Percentiles rank a stretch among this genome's conserved stretches.
Evolutionary conservation across 2,888 invertebrate species (phyloP).

Genomic region (Agonum fuliginosum): DNA sequence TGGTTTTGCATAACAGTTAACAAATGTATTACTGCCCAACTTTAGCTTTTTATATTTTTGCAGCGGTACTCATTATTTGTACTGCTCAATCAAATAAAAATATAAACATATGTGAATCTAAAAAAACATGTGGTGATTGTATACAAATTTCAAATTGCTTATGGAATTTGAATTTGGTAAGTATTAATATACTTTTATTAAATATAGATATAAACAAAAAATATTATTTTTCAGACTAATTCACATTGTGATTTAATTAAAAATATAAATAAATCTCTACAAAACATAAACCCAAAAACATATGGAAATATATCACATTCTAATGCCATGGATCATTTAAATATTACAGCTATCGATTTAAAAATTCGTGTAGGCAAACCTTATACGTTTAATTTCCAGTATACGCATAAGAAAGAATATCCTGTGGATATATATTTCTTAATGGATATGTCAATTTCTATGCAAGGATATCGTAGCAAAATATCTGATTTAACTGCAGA

Average conservation of each 20-base stretch:
- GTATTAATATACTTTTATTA: too few relatives aligned
- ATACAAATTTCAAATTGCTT: slow-evolving; percentile 68
- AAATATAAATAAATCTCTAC: too few relatives aligned
- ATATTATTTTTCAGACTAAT: too few relatives aligned
- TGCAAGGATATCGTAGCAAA: slow-evolving; percentile 77
- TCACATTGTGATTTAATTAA: too few relatives aligned
- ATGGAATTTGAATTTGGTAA: slow-evolving; percentile 68
- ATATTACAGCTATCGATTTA: slow-evolving; percentile 70
- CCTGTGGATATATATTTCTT: slow-evolving; percentile 90
- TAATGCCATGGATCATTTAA: slow-evolving; percentile 70
- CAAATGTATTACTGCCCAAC: too few relatives aligned
- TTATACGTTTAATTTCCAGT: slow-evolving; percentile 69
- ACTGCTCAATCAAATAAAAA: not conserved
- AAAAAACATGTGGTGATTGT: slow-evolving; percentile 68
- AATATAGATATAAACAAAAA: not conserved
- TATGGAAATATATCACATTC: slow-evolving; percentile 55
- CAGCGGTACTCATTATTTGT: not conserved
- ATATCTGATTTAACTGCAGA: slow-evolving; percentile 74
- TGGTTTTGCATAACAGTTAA: too few relatives aligned
- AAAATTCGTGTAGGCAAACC: slow-evolving; percentile 43
- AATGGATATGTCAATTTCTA: slow-evolving; percentile 85
- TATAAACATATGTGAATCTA: slow-evolving; percentile 65
- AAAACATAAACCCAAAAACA: slow-evolving; percentile 65
- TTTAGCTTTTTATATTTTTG: too few relatives aligned
- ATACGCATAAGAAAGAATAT: slow-evolving; percentile 81